Base-by-base conservation (phyloP, 2,888 invertebrate species). In the Diadegma fenestrale region DNA sequence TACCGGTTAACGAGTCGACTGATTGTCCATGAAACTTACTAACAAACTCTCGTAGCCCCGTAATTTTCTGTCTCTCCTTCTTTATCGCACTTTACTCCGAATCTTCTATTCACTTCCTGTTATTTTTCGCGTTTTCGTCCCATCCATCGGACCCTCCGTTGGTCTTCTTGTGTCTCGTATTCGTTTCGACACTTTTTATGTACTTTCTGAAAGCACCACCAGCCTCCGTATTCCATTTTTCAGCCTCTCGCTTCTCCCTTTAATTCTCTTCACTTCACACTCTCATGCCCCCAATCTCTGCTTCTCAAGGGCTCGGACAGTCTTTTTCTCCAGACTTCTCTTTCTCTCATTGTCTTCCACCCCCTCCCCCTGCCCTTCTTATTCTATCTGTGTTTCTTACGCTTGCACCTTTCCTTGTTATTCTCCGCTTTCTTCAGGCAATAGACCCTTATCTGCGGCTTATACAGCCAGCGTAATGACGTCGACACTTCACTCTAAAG, bases 21-120 rank as follows among this genome's bases (percentile, higher is more conserved):
- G 91, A 91, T 91, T 90, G 91, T 91, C 91, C 89, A 91, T 91
- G 91, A 91, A 91, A 91, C 90, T 91, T 91, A 89, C 90, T 90
- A 91, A 91, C 90, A 91, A 91, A 91, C 91, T 90, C 90, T 80
- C 82, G 26, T 69, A 73, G 45, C 58, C 68, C 66, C 43, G 72
- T 77, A 77, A 33, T 41, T 78, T 51, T 58, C 80, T 45, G n/a
- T 26, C 76, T 77, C 68, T 41, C 26, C 22, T 37, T 30, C 64
- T 48, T 37, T 22, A 73, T 80, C 48, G n/a, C 61, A 19, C 33
- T 48, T 43, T 14, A 37, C 17, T 43, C 37, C 43, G 43, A 22
- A 22, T 54, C 63, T 48, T 69, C 63, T 82, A 78, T 37, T 41
- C 72, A 48, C 48, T 43, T 22, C 7, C 58, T 26, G 68, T 45